Evolutionary conservation across 2,113 vertebrate genomes (phyloP), one percentile per base, ranked within the genome.

Genomic region (Larimichthys polyactis): DNA sequence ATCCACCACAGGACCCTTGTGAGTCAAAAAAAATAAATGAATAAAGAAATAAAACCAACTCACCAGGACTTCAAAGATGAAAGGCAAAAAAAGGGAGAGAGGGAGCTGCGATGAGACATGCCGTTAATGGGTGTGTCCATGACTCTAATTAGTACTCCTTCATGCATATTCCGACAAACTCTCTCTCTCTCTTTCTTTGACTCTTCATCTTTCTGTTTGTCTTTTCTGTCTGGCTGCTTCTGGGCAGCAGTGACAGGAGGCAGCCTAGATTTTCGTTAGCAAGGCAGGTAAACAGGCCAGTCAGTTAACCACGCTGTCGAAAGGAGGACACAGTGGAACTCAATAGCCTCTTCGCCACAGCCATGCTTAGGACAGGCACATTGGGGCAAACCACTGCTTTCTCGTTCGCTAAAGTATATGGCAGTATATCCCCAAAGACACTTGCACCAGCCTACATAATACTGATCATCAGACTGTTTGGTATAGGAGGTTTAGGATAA

Each of bases 61-160:
- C 81, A 86, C 78, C 63, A 57, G 79, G 79, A 92, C 90, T 90
- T 91, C 87, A 89, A 93, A 94, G 90, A 88, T 8, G 17, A 81
- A 85, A 69, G 64, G 68, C 78, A 69, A 58, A 24, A 63, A 76
- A 67, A 77, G 62, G 63, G 71, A 22, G 71, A 82, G 78, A 20
- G 78, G 17, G 77, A 55, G 65, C 60, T 48, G 32, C 46, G 36
- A 85, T 91, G 93, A 91, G 78, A 92, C 84, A 86, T 77, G 64
- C 60, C 24, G 19, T 82, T 84, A 82, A 82, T 49, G 82, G 78
- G 81, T 88, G 88, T 90, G 92, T 86, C 85, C 72, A 24, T 64
- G 44, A 67, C 82, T 92, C 67, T 93, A 90, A 90, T 92, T 90
- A 92, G 66, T 49, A 46, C 24, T 74, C 67, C 72, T 89, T 84